Conservation (phyloP, 2,797 vertebrate species). For the Furcifer pardalis region DNA sequence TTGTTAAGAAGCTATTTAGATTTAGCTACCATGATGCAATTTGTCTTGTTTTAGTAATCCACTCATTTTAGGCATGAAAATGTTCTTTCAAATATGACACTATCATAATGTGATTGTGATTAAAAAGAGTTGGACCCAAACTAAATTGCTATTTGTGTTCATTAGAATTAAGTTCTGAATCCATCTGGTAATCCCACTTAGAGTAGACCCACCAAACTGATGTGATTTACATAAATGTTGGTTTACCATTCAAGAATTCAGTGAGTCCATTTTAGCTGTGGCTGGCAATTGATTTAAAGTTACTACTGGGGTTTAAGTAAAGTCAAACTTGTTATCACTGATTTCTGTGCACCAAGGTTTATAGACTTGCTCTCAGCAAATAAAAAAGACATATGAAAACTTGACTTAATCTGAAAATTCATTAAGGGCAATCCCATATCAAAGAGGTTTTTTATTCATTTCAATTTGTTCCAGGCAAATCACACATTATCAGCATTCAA, state of each 20-base stretch:
- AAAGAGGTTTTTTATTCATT: not conserved
- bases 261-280: no score
- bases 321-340: not conserved
- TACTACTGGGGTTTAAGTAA: not conserved
- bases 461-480: not conserved
- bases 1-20: not conserved
- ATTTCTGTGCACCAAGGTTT: no score
- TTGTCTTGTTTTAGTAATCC: constrained; percentile 35
- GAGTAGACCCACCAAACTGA: no score
- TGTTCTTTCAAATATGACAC: constrained; percentile 32
- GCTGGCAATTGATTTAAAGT: no score
- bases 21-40: not conserved
- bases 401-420: constrained; percentile 13
- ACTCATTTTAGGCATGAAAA: constrained; percentile 39
- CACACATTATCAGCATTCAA: not conserved
- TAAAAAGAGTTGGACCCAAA: not conserved
- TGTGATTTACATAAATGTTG: no score
- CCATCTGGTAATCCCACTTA: no score
- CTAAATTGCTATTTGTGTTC: not conserved
- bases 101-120: constrained; percentile 5
- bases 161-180: not conserved
- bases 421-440: not conserved
- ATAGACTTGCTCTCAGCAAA: not conserved
- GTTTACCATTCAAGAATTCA: no score
- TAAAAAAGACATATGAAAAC: not conserved